Evolutionary conservation across 2,113 vertebrate species (phyloP).

Genomic region (Orycteropus afer): DNA sequence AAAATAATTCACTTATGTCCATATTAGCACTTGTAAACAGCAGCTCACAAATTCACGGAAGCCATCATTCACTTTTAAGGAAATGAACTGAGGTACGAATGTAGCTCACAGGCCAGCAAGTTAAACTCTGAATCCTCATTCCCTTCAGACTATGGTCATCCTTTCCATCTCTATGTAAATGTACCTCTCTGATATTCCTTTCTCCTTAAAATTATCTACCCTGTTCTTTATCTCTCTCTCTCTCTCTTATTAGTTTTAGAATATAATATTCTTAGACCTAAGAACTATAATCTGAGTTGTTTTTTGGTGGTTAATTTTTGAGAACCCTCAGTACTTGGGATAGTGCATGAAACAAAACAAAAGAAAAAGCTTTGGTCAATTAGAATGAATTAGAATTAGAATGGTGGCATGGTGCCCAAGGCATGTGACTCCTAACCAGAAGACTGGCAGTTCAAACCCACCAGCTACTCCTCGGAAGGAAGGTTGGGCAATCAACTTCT

Average conservation of each 20-base stretch:
- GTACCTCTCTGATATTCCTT: background rate
- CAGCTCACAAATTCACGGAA: slow-evolving; percentile 50
- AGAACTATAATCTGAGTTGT: background rate
- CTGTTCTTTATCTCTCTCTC: background rate
- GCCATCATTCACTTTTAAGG: slow-evolving; percentile 53
- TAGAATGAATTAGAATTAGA: no score
- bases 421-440: no score
- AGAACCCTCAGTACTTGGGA: background rate
- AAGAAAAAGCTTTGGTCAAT: background rate
- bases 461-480: no score
- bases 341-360: background rate
- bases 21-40: slow-evolving; percentile 52
- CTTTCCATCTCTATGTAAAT: background rate
- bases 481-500: no score
- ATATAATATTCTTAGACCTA: background rate
- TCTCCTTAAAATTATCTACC: background rate
- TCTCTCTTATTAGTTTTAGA: background rate
- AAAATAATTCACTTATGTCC: slow-evolving; percentile 61
- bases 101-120: background rate
- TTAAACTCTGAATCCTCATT: slow-evolving; percentile 1
- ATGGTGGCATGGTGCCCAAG: no score
- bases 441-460: no score
- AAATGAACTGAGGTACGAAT: slow-evolving; percentile 44
- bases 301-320: background rate
- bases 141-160: background rate